Evolutionary conservation across 2,888 invertebrate genomes (phyloP), one percentile per base, ranked within the genome.

Genomic region (Clanis bilineata): DNA sequence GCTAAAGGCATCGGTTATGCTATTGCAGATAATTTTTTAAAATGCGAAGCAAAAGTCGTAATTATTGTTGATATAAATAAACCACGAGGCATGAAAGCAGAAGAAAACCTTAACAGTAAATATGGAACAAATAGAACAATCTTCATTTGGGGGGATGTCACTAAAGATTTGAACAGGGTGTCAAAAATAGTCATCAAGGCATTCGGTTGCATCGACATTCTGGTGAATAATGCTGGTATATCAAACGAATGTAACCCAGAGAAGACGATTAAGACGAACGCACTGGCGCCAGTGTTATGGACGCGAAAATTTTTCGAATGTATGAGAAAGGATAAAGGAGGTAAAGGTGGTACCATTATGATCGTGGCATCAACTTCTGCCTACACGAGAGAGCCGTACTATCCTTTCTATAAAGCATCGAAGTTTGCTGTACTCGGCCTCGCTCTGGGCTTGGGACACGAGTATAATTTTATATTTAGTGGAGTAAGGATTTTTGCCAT

Each of bases 351-450:
- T 3, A 88, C 92, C 1, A 90, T 95, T 51, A 85, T 95, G 15
- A 95, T 95, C 72, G 81, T 94, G 38, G 86, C 94, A 1, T 94
- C 95, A 0, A 88, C 93, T n/a, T 88, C 93, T 60, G 94, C 94
- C 0, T 38, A 55, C 55, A 23, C 5, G 10, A 38, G 38, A 38
- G 23, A 38, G 0, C 55, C 55, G n/a, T 55, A 22, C 38, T n/a
- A 10, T n/a, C n/a, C 7, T 0, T 62, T 12, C 54, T 76, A 76
- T 41, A 67, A 65, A 56, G 59, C 73, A 1, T 69, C 74, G 0
- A 76, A 75, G 44, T 86, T 86, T 61, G 93, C 90, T 18, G 87
- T 93, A 1, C 72, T 91, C 38, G 93, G 92, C 7, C 80, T 93
- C 59, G 85, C 87, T 25, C 83, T 83, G 58, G 85, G 90, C 0